These are phyloP conservation scores for Eidolon helvum DNA, from an alignment of 2,113 vertebrate species.

Conservation along the genomic window DNA sequence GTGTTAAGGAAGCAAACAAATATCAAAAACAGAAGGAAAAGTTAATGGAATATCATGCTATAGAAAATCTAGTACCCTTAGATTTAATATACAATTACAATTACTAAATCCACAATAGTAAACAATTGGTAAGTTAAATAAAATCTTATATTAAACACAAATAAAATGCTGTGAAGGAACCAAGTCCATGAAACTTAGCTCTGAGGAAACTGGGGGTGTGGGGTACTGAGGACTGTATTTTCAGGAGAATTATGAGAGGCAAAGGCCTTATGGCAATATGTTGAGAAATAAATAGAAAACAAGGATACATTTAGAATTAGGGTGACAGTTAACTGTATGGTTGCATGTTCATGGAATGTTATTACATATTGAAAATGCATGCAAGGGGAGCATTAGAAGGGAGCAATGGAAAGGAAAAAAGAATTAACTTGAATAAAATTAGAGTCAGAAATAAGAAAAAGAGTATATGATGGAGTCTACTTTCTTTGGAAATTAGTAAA, in stretches of 20 bases:
- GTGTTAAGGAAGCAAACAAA: neutral
- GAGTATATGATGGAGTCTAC: neutral
- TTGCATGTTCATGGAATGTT: neutral
- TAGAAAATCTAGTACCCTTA: neutral
- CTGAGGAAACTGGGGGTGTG: neutral
- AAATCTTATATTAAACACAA: neutral
- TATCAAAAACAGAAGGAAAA: neutral
- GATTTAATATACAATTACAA: neutral
- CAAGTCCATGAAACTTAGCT: neutral
- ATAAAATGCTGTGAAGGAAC: neutral
- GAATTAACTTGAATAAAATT: neutral
- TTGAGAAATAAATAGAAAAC: neutral
- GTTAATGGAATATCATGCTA: neutral
- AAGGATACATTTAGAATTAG: neutral
- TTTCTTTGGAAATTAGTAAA: neutral
- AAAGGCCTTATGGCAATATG: neutral
- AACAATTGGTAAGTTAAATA: neutral
- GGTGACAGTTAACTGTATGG: neutral
- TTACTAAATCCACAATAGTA: neutral
- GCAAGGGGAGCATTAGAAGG: neutral
- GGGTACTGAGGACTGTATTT: neutral
- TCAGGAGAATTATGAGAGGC: neutral
- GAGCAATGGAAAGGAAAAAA: neutral
- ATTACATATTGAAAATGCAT: neutral
- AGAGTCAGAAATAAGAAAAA: neutral